Percentiles rank a stretch among this genome's conserved stretches.
phyloP scores from a whole-genome alignment of 2,888 invertebrate genomes.

The Megastigmus dorsalis region DNA sequence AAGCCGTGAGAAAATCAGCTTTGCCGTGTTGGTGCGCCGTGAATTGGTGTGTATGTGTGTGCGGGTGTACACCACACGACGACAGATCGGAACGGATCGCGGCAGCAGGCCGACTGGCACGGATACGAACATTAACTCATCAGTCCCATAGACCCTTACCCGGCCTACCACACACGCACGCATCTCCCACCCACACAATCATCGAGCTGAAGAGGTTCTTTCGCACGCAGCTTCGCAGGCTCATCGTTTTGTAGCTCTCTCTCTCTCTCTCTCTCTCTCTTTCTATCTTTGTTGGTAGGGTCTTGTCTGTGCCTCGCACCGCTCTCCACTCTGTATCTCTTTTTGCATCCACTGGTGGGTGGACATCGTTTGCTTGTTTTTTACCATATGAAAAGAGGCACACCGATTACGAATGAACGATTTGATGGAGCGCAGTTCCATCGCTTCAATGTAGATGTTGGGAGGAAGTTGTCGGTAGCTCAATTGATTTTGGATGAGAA shows the following conservation, averaged over 20 bases:
- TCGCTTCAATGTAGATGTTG: no score
- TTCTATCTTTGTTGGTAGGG: background rate
- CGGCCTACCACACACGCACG: conserved; percentile 22
- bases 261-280: background rate
- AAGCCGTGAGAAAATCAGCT: conserved; percentile 70
- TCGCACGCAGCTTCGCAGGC: conserved; percentile 36
- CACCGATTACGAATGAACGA: no score
- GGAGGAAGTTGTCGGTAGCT: no score
- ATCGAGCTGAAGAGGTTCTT: conserved; percentile 22
- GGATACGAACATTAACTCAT: conserved; percentile 74
- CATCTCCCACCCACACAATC: background rate
- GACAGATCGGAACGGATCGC: conserved; percentile 32
- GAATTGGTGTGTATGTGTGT: no score
- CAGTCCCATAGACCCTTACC: conserved; percentile 63
- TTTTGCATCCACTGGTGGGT: no score
- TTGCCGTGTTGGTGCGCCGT: background rate
- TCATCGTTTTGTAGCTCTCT: conserved; percentile 23
- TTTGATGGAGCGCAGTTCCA: no score
- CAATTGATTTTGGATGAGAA: no score
- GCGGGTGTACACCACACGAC: background rate
- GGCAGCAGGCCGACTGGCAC: conserved; percentile 68
- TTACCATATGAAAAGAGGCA: no score
- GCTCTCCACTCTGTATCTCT: no score
- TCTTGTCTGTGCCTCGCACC: no score
- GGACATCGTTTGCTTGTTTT: no score